These are phyloP conservation scores for Wiebesia pumilae DNA, from an alignment of 1,140 invertebrate genomes.

Conservation along the genomic window DNA sequence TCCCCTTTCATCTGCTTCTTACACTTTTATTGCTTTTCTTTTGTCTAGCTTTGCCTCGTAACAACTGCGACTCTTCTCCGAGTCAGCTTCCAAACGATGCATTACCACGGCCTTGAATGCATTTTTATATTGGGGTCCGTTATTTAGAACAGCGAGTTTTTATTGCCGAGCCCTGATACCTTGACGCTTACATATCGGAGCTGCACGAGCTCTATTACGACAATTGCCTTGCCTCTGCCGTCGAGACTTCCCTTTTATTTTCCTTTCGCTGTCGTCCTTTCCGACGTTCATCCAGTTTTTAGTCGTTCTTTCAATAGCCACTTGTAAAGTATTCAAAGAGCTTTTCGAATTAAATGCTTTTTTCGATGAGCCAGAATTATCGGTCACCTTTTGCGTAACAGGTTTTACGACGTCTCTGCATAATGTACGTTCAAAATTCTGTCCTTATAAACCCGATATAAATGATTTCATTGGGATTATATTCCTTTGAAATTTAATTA, in stretches of 20 bases:
- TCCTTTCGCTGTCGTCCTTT: neutral
- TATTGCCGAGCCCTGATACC: constrained; percentile 48
- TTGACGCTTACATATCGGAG: constrained; percentile 29
- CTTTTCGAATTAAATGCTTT: neutral
- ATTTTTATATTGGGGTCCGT: constrained; percentile 51
- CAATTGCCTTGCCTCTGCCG: constrained; percentile 42
- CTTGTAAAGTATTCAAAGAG: neutral
- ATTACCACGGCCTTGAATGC: constrained; percentile 51
- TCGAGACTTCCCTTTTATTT: neutral
- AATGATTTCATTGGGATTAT: neutral
- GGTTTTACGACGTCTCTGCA: no score
- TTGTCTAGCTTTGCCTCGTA: constrained; percentile 31
- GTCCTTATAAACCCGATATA: neutral
- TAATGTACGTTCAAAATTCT: no score
- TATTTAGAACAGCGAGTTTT: constrained; percentile 52
- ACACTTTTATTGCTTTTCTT: constrained; percentile 48
- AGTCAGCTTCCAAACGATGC: constrained; percentile 40
- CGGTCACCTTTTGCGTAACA: neutral
- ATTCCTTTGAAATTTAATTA: neutral
- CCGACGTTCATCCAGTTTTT: constrained; percentile 18
- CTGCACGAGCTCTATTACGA: constrained; percentile 12
- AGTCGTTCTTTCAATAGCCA: neutral
- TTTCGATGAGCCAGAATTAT: neutral
- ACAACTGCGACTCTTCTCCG: neutral
- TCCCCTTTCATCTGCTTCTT: constrained; percentile 50